phyloP scores from a whole-genome alignment of 2,113 vertebrate genomes.

The Dromiciops gliroides region DNA sequence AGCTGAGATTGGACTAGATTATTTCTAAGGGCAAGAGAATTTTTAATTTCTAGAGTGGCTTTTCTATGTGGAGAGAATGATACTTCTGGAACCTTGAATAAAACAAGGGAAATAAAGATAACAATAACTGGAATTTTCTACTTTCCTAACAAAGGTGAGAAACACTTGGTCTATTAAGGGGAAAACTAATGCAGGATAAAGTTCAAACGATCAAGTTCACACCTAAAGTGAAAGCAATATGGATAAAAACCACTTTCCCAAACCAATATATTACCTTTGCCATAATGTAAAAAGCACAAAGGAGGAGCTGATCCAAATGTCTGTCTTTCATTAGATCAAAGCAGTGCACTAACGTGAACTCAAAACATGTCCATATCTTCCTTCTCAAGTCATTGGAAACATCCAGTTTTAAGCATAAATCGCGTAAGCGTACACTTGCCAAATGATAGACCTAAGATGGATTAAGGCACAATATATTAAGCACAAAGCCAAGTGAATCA shows the following conservation, averaged over 20 bases:
- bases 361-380: slow-evolving; percentile 98
- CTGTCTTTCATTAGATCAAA: slow-evolving; percentile 93
- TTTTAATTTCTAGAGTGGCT: slow-evolving; percentile 3
- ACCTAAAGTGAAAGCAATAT: slow-evolving; percentile 25
- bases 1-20: neutral
- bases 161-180: neutral
- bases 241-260: slow-evolving; percentile 12
- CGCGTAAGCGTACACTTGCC: slow-evolving; percentile 94
- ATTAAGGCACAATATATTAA: neutral
- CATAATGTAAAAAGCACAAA: slow-evolving; percentile 96
- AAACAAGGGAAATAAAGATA: slow-evolving; percentile 10
- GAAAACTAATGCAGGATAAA: slow-evolving; percentile 44
- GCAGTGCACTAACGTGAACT: slow-evolving; percentile 92
- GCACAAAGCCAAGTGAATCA: neutral
- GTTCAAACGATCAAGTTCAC: slow-evolving; percentile 5
- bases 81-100: slow-evolving; percentile 28
- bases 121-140: neutral
- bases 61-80: slow-evolving; percentile 29
- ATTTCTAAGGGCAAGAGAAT: slow-evolving; percentile 3
- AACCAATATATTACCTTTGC: slow-evolving; percentile 86
- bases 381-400: slow-evolving; percentile 92
- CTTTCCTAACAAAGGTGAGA: neutral
- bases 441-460: slow-evolving; percentile 93
- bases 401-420: slow-evolving; percentile 93
- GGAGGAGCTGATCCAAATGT: slow-evolving; percentile 96